Conservation (phyloP, 2,888 invertebrate species). For the Drosophila vallismaia region DNA sequence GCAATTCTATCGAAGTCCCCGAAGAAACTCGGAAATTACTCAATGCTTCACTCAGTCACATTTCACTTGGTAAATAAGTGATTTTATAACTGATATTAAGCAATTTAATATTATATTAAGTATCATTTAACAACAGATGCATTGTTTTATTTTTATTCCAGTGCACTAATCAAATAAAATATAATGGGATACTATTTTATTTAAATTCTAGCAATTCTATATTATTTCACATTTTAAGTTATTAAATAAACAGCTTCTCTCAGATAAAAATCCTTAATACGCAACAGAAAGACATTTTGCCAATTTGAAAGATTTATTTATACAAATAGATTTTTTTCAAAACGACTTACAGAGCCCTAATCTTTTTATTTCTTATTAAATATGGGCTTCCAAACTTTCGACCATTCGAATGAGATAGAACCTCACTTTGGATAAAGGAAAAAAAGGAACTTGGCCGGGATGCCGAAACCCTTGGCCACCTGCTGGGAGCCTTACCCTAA, state of each 20-base stretch:
- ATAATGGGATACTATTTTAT: too few relatives aligned
- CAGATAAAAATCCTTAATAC: neutral
- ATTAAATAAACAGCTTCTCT: too few relatives aligned
- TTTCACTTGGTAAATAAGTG: constrained; percentile 43
- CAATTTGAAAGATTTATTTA: constrained; percentile 5
- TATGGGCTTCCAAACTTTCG: constrained; percentile 6
- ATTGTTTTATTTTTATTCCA: neutral
- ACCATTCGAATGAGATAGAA: neutral
- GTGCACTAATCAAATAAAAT: too few relatives aligned
- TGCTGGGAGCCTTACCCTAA: constrained; percentile 55
- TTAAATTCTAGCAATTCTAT: neutral
- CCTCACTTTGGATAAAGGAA: neutral
- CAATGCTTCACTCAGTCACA: constrained; percentile 12
- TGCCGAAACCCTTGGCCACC: constrained; percentile 43
- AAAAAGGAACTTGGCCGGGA: constrained; percentile 31
- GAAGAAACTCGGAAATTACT: constrained; percentile 22
- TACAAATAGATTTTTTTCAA: neutral
- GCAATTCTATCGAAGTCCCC: constrained; percentile 40
- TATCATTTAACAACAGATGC: constrained; percentile 9
- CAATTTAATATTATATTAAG: too few relatives aligned
- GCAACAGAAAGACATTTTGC: neutral
- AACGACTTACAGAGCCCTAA: constrained; percentile 3
- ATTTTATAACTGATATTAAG: constrained; percentile 59
- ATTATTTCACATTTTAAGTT: neutral
- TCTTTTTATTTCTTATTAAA: constrained; percentile 20